These are phyloP conservation scores for Psittacula echo DNA, from an alignment of 2,797 vertebrate genomes.

Conservation along the genomic window DNA sequence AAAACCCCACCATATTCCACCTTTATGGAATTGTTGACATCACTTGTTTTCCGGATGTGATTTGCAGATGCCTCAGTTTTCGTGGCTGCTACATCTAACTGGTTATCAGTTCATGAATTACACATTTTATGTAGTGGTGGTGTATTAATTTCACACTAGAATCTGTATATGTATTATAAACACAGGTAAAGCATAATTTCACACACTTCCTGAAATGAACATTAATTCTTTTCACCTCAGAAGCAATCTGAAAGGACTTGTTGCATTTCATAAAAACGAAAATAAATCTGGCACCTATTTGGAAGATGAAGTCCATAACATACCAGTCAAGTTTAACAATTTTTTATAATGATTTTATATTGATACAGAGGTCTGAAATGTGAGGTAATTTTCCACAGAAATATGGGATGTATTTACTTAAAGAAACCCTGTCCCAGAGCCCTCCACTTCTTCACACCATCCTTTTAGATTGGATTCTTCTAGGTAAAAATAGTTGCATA, in stretches of 20 bases:
- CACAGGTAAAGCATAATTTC: constrained; percentile 39
- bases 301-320: background rate
- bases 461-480: background rate
- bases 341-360: background rate
- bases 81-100: constrained; percentile 6
- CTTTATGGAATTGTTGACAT: background rate
- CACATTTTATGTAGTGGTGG: background rate
- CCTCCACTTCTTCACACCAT: background rate
- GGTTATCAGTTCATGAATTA: constrained; percentile 38
- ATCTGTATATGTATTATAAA: constrained; percentile 31
- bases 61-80: constrained; percentile 26
- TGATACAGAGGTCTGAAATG: background rate
- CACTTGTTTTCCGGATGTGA: constrained; percentile 2
- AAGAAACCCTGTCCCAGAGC: background rate
- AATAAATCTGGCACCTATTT: constrained; percentile 13
- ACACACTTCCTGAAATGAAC: constrained; percentile 19
- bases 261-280: constrained; percentile 6
- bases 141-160: constrained; percentile 63
- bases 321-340: background rate
- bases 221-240: constrained; percentile 25
- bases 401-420: background rate
- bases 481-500: background rate
- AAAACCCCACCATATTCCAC: background rate
- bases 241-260: constrained; percentile 23
- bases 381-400: background rate